phyloP scores from a whole-genome alignment of 92 coral and sea anemone species.

The Blastomussa wellsi region DNA sequence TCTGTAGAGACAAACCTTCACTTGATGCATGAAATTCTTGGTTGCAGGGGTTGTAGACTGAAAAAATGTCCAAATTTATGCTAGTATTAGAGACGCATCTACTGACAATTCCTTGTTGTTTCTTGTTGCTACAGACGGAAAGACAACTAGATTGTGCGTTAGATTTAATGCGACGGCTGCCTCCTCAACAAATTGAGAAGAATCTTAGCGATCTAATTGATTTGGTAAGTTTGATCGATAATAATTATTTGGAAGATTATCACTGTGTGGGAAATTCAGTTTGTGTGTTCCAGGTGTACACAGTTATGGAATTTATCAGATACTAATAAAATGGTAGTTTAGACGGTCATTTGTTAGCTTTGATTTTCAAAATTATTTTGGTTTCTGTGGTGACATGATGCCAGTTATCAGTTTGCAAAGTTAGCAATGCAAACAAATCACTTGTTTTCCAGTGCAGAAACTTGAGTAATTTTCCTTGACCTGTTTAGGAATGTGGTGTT shows the following conservation, averaged over 20 bases:
- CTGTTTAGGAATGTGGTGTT: too few relatives aligned
- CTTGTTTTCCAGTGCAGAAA: not conserved
- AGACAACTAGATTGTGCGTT: slow-evolving; percentile 97
- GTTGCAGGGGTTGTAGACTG: not conserved
- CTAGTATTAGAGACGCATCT: not conserved
- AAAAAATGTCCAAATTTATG: not conserved
- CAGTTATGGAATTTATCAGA: not conserved
- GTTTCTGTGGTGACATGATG: slow-evolving; percentile 1
- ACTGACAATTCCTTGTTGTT: not conserved
- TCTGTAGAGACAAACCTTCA: not conserved
- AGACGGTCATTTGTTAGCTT: not conserved
- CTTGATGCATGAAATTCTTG: slow-evolving; percentile 11
- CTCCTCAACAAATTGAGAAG: slow-evolving; percentile 99
- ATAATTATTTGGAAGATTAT: not conserved
- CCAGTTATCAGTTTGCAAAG: not conserved
- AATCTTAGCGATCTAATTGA: slow-evolving; percentile 96
- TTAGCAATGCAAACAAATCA: slow-evolving; percentile 4
- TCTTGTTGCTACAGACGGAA: slow-evolving; percentile 74
- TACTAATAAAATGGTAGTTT: not conserved
- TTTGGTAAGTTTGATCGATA: slow-evolving; percentile 66
- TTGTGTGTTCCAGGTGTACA: not conserved
- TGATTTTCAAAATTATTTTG: not conserved
- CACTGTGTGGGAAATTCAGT: not conserved
- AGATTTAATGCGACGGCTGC: slow-evolving; percentile 98
- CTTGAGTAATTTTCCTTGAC: not conserved